phyloP scores from a whole-genome alignment of 2,888 invertebrate genomes.

The Philonicus albiceps region DNA sequence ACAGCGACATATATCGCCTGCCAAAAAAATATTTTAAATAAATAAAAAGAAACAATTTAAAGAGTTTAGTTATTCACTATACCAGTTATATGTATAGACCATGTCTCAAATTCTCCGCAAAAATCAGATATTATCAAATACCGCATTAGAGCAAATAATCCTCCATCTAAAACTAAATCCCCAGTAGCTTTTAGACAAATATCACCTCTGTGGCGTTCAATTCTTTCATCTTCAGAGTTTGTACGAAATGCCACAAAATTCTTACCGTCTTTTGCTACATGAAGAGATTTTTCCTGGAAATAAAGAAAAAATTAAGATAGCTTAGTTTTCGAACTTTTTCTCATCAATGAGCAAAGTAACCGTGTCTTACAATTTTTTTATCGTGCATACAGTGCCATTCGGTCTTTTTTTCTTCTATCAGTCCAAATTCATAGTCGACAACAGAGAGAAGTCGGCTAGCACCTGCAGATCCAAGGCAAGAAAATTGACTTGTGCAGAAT shows the following conservation, averaged over 20 bases:
- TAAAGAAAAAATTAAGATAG: neutral
- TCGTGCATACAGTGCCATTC: constrained; percentile 27
- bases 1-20: constrained; percentile 42
- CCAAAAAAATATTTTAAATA: neutral
- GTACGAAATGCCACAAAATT: constrained; percentile 28
- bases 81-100: constrained; percentile 56
- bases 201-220: neutral
- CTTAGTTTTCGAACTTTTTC: no score
- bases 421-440: constrained; percentile 21
- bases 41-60: neutral
- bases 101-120: constrained; percentile 55
- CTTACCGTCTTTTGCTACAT: neutral
- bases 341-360: no score
- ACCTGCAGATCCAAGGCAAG: constrained; percentile 5
- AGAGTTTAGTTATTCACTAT: neutral
- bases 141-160: constrained; percentile 56
- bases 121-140: constrained; percentile 55
- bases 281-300: constrained; percentile 26
- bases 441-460: constrained; percentile 33
- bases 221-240: neutral
- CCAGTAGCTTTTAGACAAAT: constrained; percentile 45
- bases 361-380: constrained; percentile 6
- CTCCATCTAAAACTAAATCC: constrained; percentile 57
- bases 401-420: constrained; percentile 45
- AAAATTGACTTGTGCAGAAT: constrained; percentile 38